Percentiles rank a stretch among this genome's conserved stretches.
Conservation (phyloP, 2,113 vertebrate species). For the Catagonus wagneri region DNA sequence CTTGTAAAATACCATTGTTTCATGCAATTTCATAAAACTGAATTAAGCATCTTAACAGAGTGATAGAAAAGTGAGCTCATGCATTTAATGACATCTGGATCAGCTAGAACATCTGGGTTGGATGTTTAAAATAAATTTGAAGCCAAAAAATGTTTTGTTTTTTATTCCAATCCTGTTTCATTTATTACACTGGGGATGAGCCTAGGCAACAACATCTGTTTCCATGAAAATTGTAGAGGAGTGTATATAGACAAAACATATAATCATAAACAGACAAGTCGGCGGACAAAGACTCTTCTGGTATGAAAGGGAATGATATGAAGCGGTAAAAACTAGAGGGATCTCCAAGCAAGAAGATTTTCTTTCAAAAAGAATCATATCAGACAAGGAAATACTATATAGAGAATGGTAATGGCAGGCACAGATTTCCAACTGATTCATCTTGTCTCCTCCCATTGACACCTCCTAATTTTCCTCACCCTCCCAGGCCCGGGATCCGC, state of each 20-base stretch:
- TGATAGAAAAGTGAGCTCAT: constrained; percentile 47
- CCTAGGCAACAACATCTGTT: constrained; percentile 64
- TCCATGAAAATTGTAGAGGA: neutral
- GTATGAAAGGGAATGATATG: neutral
- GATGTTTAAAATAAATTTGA: constrained; percentile 68
- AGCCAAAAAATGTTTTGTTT: constrained; percentile 49
- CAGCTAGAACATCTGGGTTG: constrained; percentile 63
- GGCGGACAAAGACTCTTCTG: neutral
- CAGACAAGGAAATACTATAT: neutral
- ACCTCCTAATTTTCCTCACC: neutral
- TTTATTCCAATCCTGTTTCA: constrained; percentile 56
- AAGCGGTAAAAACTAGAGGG: neutral
- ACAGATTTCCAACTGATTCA: neutral
- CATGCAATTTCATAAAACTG: constrained; percentile 18
- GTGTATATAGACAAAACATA: neutral
- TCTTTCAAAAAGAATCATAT: neutral
- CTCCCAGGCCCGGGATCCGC: neutral
- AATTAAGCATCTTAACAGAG: neutral
- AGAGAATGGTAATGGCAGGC: neutral
- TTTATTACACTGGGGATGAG: constrained; percentile 39
- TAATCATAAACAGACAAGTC: constrained; percentile 4
- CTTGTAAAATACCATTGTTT: constrained; percentile 31
- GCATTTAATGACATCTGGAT: constrained; percentile 58
- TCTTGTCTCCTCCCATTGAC: neutral
- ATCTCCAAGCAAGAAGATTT: neutral